phyloP scores from a whole-genome alignment of 2,888 invertebrate genomes.

The Pardosa pseudoannulata region DNA sequence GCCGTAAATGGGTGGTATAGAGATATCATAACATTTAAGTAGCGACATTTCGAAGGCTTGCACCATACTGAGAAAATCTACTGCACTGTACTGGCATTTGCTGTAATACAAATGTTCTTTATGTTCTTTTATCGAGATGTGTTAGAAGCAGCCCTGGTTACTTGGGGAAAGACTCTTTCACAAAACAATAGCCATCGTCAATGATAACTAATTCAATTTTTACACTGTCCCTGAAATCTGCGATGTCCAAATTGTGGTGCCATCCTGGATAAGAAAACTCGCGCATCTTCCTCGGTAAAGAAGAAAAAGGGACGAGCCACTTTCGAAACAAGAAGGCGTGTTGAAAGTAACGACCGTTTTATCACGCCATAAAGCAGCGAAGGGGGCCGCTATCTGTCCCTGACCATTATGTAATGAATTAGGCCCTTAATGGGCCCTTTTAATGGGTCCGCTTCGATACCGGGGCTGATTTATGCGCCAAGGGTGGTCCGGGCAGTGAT shows the following conservation, averaged over 20 bases:
- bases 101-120: no score
- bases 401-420: conserved; percentile 69
- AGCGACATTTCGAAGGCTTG: no score
- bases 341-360: conserved; percentile 69
- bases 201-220: no score
- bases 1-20: no score
- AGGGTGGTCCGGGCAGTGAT: conserved; percentile 44
- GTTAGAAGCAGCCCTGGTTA: no score
- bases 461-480: conserved; percentile 43
- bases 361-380: conserved; percentile 64
- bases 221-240: neutral
- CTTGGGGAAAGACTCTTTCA: no score
- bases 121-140: no score
- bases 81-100: no score
- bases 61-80: no score
- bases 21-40: no score
- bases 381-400: conserved; percentile 46
- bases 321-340: conserved; percentile 45
- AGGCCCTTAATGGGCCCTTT: conserved; percentile 51
- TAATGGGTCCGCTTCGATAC: conserved; percentile 58
- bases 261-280: conserved; percentile 31
- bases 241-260: conserved; percentile 17
- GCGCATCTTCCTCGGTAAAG: neutral
- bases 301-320: conserved; percentile 13
- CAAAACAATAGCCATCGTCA: no score